A percentile compares a stretch with the other conserved stretches of the same genome.
Conservation (phyloP, 2,113 vertebrate species). For the Nipponia nippon region DNA sequence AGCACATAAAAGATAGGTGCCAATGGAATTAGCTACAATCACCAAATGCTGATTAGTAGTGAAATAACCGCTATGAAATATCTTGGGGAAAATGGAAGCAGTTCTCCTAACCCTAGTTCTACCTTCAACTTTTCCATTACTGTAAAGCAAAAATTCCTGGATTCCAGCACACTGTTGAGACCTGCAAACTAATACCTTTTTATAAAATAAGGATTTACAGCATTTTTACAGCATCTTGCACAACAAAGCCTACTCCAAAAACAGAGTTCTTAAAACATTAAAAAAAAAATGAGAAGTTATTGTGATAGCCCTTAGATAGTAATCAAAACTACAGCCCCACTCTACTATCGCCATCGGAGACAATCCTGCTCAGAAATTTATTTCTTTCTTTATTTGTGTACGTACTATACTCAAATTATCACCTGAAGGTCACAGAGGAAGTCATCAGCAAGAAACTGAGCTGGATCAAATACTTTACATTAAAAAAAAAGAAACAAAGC, state of each 20-base stretch:
- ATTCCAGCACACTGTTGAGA: background rate
- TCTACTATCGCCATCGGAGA: background rate
- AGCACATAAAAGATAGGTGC: background rate
- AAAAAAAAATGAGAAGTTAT: background rate
- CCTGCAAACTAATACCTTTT: background rate
- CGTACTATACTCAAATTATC: background rate
- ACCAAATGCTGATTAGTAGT: background rate
- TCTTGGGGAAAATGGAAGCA: background rate
- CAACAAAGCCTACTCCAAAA: background rate
- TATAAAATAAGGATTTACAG: background rate
- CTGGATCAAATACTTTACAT: background rate
- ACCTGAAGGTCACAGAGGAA: background rate
- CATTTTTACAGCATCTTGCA: background rate
- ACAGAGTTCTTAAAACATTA: background rate
- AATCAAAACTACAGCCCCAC: background rate
- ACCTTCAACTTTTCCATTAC: background rate
- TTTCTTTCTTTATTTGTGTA: background rate
- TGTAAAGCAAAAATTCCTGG: background rate
- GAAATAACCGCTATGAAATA: background rate
- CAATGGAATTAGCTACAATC: background rate
- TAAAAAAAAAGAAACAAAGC: background rate
- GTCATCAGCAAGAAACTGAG: background rate
- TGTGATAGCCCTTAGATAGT: background rate
- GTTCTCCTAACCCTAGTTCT: background rate
- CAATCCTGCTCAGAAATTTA: background rate